Base-by-base conservation (phyloP, 1,140 invertebrate genomes). In the Leptinotarsa texana region DNA sequence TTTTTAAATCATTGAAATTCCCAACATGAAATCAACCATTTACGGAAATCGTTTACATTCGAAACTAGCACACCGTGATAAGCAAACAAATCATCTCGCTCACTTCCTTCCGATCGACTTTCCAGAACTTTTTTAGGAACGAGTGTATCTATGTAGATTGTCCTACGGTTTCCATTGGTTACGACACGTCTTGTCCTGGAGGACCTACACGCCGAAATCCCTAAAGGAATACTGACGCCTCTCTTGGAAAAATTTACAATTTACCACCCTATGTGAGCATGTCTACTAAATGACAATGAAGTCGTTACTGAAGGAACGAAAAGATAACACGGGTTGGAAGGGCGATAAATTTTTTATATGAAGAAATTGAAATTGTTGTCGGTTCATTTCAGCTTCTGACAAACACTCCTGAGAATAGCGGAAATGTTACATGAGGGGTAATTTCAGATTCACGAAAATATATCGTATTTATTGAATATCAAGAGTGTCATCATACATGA, bases 201-300 rank as follows among this genome's bases (percentile, higher is more conserved):
- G 75, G 75, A 74, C 75, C 63, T 62, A 69, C 75, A 71, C 69
- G 73, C 66, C 69, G 51, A 63, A 61, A 66, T 77, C 75, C 75
- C 73, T 69, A 11, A 70, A 73, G 75, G 72, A 77, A 71, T 63
- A 51, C 72, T 69, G n/a, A 15, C 75, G 68, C 62, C 68, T 68
- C 48, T 67, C 63, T 67, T 77, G 68, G 63, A 71, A 71, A 72
- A 77, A 77, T 77, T 73, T 77, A 77, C 72, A 77, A 77, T 77
- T 77, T 73, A 63, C 72, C 72, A 73, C 69, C 72, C 49, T 49
- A 65, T 74, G 72, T 76, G 75, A 48, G 51, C 72, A 72, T 75
- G 70, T 75, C 71, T 72, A 65, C 69, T 70, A 75, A 75, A 72
- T 75, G 74, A 75, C 74, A 75, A 72, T 75, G 74, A 72, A 75